Evolutionary conservation across 2,113 vertebrate species (phyloP).

Genomic region (Chrysemys picta): DNA sequence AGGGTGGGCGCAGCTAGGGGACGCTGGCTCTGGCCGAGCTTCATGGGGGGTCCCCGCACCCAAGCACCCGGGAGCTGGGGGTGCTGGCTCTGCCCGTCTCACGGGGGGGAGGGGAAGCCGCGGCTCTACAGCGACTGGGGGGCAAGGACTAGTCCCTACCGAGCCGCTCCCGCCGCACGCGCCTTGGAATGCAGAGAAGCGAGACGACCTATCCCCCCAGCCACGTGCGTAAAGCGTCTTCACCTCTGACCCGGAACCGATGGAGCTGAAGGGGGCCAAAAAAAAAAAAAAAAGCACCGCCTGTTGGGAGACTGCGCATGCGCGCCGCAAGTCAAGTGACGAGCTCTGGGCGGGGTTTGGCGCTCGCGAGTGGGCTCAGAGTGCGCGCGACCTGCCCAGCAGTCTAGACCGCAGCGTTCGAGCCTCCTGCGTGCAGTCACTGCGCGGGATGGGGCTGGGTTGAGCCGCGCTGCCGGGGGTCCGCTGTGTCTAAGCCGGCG

Average conservation of each 20-base stretch:
- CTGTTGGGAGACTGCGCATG: accelerated
- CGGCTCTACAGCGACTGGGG: accelerated
- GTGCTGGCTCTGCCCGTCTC: accelerated
- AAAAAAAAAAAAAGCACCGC: too few species aligned
- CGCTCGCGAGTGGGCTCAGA: too few species aligned
- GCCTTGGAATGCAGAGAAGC: accelerated
- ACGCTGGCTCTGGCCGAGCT: accelerated
- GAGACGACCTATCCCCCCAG: too few species aligned
- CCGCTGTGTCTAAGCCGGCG: accelerated
- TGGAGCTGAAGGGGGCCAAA: accelerated
- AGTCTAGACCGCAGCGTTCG: too few species aligned
- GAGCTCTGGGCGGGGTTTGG: background rate
- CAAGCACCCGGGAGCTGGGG: too few species aligned
- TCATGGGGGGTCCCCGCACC: background rate
- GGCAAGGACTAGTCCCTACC: accelerated
- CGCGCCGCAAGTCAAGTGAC: background rate
- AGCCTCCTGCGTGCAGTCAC: too few species aligned
- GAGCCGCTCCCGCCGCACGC: accelerated
- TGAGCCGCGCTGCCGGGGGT: accelerated
- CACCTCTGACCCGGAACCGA: constrained; percentile 53
- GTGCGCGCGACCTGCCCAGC: too few species aligned
- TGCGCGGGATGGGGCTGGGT: too few species aligned
- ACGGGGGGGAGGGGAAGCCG: accelerated
- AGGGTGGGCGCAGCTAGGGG: accelerated
- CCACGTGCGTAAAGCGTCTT: constrained; percentile 36